Percentiles rank a stretch among this genome's conserved stretches.
These are phyloP conservation scores for Zhengitettix transpicula DNA, from an alignment of 2,888 invertebrate genomes.

Conservation along the genomic window DNA sequence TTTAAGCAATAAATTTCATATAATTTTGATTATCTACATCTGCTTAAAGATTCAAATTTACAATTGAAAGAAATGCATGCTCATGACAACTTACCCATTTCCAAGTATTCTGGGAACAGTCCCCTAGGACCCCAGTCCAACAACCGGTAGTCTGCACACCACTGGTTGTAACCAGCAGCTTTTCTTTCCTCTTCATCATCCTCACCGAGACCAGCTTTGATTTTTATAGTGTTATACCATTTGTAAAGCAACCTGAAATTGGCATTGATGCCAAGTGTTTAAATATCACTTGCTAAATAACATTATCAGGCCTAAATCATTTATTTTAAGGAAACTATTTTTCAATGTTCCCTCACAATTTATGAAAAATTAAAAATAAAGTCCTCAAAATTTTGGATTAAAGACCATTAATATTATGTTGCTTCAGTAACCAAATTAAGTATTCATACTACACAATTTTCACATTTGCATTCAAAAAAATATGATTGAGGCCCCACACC, in stretches of 20 bases:
- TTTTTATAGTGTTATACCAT: constrained; percentile 23
- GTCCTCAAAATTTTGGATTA: too few species aligned
- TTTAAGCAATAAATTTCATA: not conserved
- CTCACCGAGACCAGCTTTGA: constrained; percentile 31
- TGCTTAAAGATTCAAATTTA: not conserved
- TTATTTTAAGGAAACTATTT: too few species aligned
- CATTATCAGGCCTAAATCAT: too few species aligned
- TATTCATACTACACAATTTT: too few species aligned
- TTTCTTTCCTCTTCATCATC: constrained; percentile 27
- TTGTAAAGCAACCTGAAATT: constrained; percentile 19
- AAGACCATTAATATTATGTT: too few species aligned
- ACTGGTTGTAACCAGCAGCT: constrained; percentile 41
- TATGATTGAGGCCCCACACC: too few species aligned
- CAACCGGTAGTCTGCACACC: constrained; percentile 59
- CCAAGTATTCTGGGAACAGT: constrained; percentile 66
- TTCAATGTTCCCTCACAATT: too few species aligned
- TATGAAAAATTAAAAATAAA: too few species aligned
- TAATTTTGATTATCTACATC: not conserved
- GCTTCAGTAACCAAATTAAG: too few species aligned
- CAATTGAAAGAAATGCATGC: too few species aligned
- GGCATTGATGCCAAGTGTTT: not conserved
- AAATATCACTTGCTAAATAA: too few species aligned
- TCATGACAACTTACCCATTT: constrained; percentile 71
- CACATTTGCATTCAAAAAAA: too few species aligned
- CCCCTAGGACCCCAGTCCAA: constrained; percentile 44